Conservation (phyloP, 1,140 invertebrate genomes). For the Theocolax elegans region DNA sequence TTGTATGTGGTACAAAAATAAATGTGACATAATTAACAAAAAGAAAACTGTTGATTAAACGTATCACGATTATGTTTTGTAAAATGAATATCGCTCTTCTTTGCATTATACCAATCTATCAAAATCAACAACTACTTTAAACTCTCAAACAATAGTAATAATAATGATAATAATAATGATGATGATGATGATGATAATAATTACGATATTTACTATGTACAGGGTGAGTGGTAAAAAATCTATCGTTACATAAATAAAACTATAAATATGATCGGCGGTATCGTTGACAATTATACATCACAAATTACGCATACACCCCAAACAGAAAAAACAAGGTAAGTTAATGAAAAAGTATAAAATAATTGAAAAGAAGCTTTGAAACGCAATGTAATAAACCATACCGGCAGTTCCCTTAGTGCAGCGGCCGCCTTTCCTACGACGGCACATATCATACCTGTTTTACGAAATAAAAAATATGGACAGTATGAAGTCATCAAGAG, state of each 20-base stretch:
- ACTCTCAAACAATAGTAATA: no score
- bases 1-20: constrained; percentile 1
- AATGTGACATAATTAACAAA: no score
- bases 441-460: constrained; percentile 95
- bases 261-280: constrained; percentile 1
- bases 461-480: constrained; percentile 65
- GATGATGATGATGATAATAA: no score
- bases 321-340: not conserved
- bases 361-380: constrained; percentile 56
- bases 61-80: no score
- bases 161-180: no score
- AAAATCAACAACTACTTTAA: no score
- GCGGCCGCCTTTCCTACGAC: constrained; percentile 91
- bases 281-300: no score
- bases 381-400: constrained; percentile 73
- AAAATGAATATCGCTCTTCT: constrained; percentile 41
- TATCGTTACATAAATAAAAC: not conserved
- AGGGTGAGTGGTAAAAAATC: constrained; percentile 11
- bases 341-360: constrained; percentile 38
- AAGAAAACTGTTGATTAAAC: no score
- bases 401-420: constrained; percentile 96
- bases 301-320: not conserved
- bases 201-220: constrained; percentile 31
- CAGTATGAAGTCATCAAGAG: constrained; percentile 61
- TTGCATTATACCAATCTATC: no score